Conservation (phyloP, 2,888 invertebrate genomes). For the Trisateles emortualis region DNA sequence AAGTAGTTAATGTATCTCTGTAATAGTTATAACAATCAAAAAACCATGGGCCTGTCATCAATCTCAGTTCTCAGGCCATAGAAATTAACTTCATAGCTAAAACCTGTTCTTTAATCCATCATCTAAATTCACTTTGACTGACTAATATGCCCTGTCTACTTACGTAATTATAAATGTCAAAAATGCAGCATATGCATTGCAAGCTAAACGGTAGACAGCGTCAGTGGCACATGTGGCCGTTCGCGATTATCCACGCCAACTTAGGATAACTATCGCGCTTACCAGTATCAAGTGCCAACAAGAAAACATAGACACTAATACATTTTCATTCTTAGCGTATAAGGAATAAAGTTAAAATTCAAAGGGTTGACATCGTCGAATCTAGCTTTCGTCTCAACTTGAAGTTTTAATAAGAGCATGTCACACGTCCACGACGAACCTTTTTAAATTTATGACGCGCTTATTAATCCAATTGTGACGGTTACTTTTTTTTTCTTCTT, state of each 20-base stretch:
- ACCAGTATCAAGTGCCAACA: slow-evolving; percentile 18
- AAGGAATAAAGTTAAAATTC: slow-evolving; percentile 30
- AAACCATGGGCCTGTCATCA: too few species aligned
- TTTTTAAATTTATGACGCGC: slow-evolving; percentile 58
- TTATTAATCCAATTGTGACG: slow-evolving; percentile 62
- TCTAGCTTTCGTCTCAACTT: slow-evolving; percentile 37
- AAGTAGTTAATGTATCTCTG: too few species aligned
- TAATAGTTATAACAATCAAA: too few species aligned
- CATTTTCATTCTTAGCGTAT: slow-evolving; percentile 4
- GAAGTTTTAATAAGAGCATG: slow-evolving; percentile 69
- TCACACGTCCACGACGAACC: slow-evolving; percentile 54
- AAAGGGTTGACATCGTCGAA: slow-evolving; percentile 4
- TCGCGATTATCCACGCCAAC: slow-evolving; percentile 77
- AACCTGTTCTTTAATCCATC: too few species aligned
- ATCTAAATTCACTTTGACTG: neutral
- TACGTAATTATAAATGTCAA: slow-evolving; percentile 22
- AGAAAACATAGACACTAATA: neutral
- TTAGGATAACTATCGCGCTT: slow-evolving; percentile 56
- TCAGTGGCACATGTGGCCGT: slow-evolving; percentile 66
- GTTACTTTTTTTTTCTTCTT: slow-evolving; percentile 46
- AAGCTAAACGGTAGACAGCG: slow-evolving; percentile 59
- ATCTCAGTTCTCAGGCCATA: too few species aligned
- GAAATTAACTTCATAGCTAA: too few species aligned
- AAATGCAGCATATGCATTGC: slow-evolving; percentile 19
- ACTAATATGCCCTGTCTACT: neutral